Evolutionary conservation across 2,797 vertebrate species (phyloP).

Genomic region (Muraenolepis orangiensis): DNA sequence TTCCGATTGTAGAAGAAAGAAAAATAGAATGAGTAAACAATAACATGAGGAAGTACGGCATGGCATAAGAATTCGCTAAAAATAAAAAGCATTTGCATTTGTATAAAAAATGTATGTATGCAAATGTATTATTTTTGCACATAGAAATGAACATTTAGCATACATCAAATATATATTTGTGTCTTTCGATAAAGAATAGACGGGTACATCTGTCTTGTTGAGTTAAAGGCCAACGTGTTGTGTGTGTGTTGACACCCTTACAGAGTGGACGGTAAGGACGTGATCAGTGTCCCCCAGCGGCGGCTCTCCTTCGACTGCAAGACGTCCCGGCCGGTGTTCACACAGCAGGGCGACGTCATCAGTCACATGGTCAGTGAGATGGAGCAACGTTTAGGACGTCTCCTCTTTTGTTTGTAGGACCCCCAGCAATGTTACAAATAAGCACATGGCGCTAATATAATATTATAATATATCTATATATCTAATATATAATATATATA

Average conservation of each 20-base stretch:
- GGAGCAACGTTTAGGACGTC: no score
- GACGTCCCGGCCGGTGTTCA: conserved; percentile 69
- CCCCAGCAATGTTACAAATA: no score
- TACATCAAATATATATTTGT: conserved; percentile 13
- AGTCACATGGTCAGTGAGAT: conserved; percentile 77
- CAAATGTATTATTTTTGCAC: background rate
- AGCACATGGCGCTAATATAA: no score
- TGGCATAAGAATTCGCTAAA: no score
- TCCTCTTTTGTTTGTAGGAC: no score
- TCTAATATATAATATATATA: no score
- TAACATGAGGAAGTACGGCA: background rate
- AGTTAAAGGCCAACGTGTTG: background rate
- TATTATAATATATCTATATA: no score
- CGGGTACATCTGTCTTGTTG: background rate
- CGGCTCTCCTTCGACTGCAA: conserved; percentile 80
- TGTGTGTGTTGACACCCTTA: background rate
- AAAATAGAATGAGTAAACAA: background rate
- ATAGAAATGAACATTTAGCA: background rate
- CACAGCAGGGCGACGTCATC: conserved; percentile 79
- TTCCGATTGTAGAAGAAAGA: background rate
- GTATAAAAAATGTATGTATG: background rate
- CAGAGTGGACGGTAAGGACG: conserved; percentile 92
- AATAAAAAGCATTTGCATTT: background rate
- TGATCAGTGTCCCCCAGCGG: conserved; percentile 78
- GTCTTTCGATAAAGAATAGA: background rate